A percentile compares a stretch with the other conserved stretches of the same genome.
Evolutionary conservation across 2,888 invertebrate species (phyloP).

Genomic region (Heliconius cydno): DNA sequence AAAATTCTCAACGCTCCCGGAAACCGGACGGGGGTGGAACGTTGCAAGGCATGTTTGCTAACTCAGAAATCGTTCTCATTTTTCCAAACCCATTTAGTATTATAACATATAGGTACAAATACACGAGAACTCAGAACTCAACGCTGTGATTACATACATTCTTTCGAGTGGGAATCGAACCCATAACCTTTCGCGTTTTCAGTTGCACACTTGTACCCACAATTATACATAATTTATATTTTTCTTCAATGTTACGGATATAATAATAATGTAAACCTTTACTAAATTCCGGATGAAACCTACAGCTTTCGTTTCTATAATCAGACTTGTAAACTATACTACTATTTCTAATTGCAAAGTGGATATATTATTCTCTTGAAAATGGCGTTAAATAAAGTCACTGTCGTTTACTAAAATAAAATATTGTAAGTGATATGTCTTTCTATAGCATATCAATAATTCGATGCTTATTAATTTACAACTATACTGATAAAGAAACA

Average conservation of each 20-base stretch:
- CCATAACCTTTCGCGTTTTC: too few species aligned
- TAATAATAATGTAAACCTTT: too few species aligned
- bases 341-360: too few species aligned
- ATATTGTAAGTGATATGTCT: too few species aligned
- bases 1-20: conserved; percentile 70
- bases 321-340: too few species aligned
- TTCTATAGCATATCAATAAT: background rate
- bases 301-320: too few species aligned
- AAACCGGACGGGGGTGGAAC: conserved; percentile 69
- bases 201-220: too few species aligned
- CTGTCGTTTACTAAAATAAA: background rate
- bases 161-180: background rate
- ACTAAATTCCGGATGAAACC: too few species aligned
- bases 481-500: background rate
- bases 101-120: background rate
- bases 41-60: conserved; percentile 65
- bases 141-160: background rate
- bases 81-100: conserved; percentile 7
- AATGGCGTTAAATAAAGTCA: too few species aligned
- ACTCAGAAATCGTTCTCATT: conserved; percentile 63
- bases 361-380: background rate
- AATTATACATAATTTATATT: too few species aligned
- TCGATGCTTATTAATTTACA: background rate
- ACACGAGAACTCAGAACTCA: background rate
- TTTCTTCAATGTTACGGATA: too few species aligned